These are phyloP conservation scores for Cranoglanis bouderius DNA, from an alignment of 2,113 vertebrate genomes.

Conservation along the genomic window DNA sequence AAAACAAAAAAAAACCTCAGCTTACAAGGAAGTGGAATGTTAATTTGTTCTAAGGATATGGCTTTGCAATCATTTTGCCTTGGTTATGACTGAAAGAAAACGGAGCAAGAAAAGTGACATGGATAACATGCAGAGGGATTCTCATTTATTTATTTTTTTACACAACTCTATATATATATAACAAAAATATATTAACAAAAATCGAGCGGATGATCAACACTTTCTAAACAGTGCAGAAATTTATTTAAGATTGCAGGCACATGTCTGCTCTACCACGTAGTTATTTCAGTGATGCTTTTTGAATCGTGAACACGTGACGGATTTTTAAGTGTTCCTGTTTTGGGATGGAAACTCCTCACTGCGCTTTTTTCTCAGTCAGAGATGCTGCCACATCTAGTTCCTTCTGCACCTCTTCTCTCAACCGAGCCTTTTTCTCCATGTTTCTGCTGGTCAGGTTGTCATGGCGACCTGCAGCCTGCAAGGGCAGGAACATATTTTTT, in stretches of 20 bases:
- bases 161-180: not conserved
- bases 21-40: not conserved
- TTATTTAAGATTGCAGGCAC: not conserved
- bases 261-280: too few relatives aligned
- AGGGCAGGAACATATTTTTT: not conserved
- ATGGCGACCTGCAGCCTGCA: slow-evolving; percentile 76
- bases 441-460: slow-evolving; percentile 77
- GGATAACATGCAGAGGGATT: not conserved
- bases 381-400: not conserved
- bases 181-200: not conserved
- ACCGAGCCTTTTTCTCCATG: slow-evolving; percentile 83
- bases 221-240: not conserved
- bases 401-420: slow-evolving; percentile 66
- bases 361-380: slow-evolving; percentile 57
- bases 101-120: not conserved
- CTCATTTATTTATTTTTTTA: not conserved
- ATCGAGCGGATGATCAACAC: not conserved
- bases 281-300: not conserved
- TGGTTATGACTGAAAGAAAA: not conserved
- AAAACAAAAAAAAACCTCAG: too few relatives aligned
- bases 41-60: not conserved
- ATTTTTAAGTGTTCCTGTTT: not conserved
- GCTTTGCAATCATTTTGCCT: not conserved
- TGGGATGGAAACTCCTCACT: slow-evolving; percentile 51
- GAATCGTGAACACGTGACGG: not conserved